Base-by-base conservation (phyloP, 2,113 vertebrate genomes). In the Larimichthys polyactis region DNA sequence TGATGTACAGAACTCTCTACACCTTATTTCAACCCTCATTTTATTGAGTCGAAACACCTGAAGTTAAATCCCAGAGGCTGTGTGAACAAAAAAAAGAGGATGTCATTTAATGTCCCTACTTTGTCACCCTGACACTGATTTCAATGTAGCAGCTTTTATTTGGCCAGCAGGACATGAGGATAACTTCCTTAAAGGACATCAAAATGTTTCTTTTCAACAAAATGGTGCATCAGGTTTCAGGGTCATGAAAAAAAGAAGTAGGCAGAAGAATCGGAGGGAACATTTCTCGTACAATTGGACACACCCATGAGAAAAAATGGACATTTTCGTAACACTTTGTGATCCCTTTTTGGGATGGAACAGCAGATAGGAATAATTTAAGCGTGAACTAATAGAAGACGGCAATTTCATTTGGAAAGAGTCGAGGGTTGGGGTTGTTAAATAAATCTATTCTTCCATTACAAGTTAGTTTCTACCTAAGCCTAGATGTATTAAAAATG, bases 231-330 rank as follows among this genome's bases (percentile, higher is more conserved):
- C 62, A 6, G 51, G 51, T 55, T 44, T 7, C 40, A 58, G 11
- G 22, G 19, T 58, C 64, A 17, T n/a, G 64, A 62, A 24, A 7
- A 4, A 46, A 62, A 17, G 54, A 74, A 24, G 3, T 11, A 32
- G 63, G 14, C 17, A 6, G 14, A 36, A 67, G 43, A 29, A 72
- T 48, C 14, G 4, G 43, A 11, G 40, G 44, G 29, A 59, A 24
- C n/a, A 16, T 51, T 63, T 71, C 22, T 55, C 24, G 19, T 5
- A 71, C 66, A 78, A 75, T 71, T 9, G 16, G 36, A 27, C n/a
- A 71, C 46, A 70, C 22, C 11, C 10, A 17, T 10, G 67, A 57
- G 20, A 43, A 43, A 20, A 68, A 57, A 40, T 40, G 17, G 0
- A n/a, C 14, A 29, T 70, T 52, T 52, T 51, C 43, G 20, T 29